A percentile compares a stretch with the other conserved stretches of the same genome.
Conservation (phyloP, 2,888 invertebrate genomes). For the Cordilura impudica region DNA sequence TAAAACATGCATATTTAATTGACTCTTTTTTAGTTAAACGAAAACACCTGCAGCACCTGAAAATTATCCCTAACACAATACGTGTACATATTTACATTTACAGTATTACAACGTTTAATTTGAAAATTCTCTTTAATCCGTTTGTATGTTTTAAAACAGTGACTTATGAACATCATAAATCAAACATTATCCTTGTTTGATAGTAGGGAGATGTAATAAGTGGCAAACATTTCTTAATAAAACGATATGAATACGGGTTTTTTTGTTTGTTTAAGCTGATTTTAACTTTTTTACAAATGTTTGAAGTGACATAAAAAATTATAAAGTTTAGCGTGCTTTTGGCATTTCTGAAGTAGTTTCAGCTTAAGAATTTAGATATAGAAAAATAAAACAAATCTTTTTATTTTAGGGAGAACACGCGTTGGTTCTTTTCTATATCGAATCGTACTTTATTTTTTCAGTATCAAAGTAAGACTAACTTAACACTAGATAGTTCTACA, state of each 20-base stretch:
- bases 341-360: too few species aligned
- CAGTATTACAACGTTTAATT: not conserved
- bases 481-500: too few species aligned
- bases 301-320: slow-evolving; percentile 12
- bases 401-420: too few species aligned
- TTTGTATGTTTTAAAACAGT: not conserved
- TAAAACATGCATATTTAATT: too few species aligned
- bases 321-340: too few species aligned
- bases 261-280: slow-evolving; percentile 37
- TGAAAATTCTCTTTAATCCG: not conserved
- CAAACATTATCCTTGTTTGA: slow-evolving; percentile 25
- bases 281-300: slow-evolving; percentile 28
- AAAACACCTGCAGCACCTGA: not conserved
- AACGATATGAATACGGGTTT: not conserved
- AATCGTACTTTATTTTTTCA: too few species aligned
- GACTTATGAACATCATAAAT: slow-evolving; percentile 3
- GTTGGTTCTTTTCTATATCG: too few species aligned
- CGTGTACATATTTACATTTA: not conserved
- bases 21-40: not conserved
- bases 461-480: too few species aligned
- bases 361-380: too few species aligned
- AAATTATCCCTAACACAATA: not conserved
- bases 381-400: too few species aligned
- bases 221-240: slow-evolving; percentile 7
- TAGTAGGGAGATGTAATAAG: not conserved